Evolutionary conservation across 2,888 invertebrate species (phyloP), one percentile per base, ranked within the genome.

Genomic region (Eustalomyia histrio): DNA sequence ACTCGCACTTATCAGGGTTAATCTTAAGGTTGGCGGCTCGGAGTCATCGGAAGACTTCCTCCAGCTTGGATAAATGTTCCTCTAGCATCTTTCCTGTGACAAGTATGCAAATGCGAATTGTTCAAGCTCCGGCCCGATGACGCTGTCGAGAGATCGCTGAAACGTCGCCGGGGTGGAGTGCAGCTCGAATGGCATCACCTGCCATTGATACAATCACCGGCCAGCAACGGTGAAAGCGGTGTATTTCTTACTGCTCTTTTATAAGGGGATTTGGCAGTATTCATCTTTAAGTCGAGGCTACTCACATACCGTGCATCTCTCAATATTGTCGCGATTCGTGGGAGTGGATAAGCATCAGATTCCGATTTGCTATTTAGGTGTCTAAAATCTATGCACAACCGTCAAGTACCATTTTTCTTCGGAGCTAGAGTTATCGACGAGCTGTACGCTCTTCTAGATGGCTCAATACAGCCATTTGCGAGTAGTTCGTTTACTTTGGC

Each of bases 1-100:
- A 69, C 12, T 73, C 35, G 12, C 24, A 68, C 17, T 68, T 68
- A 10, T 68, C 61, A 9, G 43, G 21, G 29, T 69, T 76, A 10
- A 69, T 57, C 2, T 33, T 52, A 3, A 76, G 21, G n/a, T 76
- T 68, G 4, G 69, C 63, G 2, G 43, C 18, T 35, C 18, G 33
- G 17, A 60, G 16, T 35, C 64, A 8, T 1, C 64, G 52, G 10
- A 64, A 64, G 3, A 64, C 50, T 10, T 50, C 50, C 17, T 14
- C 14, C 8, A 63, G n/a, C 8, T 63, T 63, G 6, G 2, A 14
- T n/a, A 64, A 17, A 29, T 64, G 65, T 4, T 65, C 65, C 1
- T 53, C 53, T 14, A 65, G 10, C 7, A 33, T 65, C 6, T 17
- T 65, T 12, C 53, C 65, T 1, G 29, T 60, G 8, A 52, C 64